A percentile compares a stretch with the other conserved stretches of the same genome.
Evolutionary conservation across 2,113 vertebrate species (phyloP).

Genomic region (Mesoclemmys tuberculata): DNA sequence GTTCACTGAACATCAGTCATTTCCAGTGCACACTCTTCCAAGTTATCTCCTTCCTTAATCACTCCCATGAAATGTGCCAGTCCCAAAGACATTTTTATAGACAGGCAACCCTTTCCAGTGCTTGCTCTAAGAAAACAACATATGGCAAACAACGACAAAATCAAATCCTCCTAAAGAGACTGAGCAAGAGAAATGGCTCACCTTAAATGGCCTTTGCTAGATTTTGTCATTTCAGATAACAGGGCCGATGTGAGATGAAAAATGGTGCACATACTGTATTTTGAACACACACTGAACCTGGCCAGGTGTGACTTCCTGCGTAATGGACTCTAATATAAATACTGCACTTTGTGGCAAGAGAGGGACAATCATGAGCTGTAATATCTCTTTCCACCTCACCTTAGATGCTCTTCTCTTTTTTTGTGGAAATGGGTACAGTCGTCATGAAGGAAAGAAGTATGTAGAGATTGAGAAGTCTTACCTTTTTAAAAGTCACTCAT

Average conservation of each 20-base stretch:
- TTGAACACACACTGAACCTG: not conserved
- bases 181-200: fast-evolving
- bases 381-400: not conserved
- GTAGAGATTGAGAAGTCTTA: not conserved
- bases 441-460: not conserved
- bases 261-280: not conserved
- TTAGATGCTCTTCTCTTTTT: not conserved
- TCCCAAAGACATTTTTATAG: not conserved
- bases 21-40: conserved; percentile 11
- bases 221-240: not conserved
- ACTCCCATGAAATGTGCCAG: not conserved
- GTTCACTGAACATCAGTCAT: conserved; percentile 24
- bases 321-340: not conserved
- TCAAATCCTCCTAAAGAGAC: not conserved
- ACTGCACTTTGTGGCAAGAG: not conserved
- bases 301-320: not conserved
- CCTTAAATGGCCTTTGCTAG: not conserved
- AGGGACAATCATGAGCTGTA: not conserved
- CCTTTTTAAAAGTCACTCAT: not conserved
- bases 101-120: not conserved
- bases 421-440: not conserved
- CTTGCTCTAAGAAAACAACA: conserved; percentile 3
- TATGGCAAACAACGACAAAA: not conserved
- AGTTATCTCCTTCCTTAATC: not conserved
- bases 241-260: not conserved